phyloP scores from a whole-genome alignment of 2,797 vertebrate species.

The Astyanax mexicanus region DNA sequence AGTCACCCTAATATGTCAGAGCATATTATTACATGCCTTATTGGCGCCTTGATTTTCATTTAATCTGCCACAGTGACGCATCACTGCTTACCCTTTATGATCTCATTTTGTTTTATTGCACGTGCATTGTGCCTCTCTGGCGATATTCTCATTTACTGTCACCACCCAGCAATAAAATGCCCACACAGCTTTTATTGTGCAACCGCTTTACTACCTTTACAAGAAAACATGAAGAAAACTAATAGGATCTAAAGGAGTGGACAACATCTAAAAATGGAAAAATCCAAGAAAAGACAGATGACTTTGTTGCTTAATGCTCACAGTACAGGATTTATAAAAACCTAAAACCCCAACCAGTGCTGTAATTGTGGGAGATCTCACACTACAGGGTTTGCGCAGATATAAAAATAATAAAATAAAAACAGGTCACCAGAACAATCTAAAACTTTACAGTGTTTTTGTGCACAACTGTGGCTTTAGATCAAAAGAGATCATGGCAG shows the following conservation, averaged over 20 bases:
- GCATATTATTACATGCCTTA: slow-evolving; percentile 83
- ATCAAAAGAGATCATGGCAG: no score
- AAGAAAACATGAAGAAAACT: slow-evolving; percentile 27
- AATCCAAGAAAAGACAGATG: no score
- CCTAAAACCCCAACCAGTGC: no score
- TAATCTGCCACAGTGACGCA: slow-evolving; percentile 80
- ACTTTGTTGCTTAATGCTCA: no score
- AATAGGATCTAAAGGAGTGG: background rate
- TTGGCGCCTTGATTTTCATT: slow-evolving; percentile 86
- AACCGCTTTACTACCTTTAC: slow-evolving; percentile 61
- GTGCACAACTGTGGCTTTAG: no score
- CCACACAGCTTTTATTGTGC: slow-evolving; percentile 72
- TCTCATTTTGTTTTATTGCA: slow-evolving; percentile 87
- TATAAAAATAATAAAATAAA: no score
- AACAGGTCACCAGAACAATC: no score
- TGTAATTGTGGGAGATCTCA: no score
- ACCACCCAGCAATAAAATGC: slow-evolving; percentile 76
- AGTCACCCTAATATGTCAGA: slow-evolving; percentile 66
- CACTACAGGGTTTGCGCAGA: no score
- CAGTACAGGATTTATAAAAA: no score
- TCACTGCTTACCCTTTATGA: slow-evolving; percentile 82
- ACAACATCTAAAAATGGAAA: background rate
- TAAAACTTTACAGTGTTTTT: no score
- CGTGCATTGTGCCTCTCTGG: slow-evolving; percentile 80
- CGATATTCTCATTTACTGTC: slow-evolving; percentile 78